A percentile compares a stretch with the other conserved stretches of the same genome.
phyloP scores from a whole-genome alignment of 2,797 vertebrate genomes.

The Loris lydekkerianus region DNA sequence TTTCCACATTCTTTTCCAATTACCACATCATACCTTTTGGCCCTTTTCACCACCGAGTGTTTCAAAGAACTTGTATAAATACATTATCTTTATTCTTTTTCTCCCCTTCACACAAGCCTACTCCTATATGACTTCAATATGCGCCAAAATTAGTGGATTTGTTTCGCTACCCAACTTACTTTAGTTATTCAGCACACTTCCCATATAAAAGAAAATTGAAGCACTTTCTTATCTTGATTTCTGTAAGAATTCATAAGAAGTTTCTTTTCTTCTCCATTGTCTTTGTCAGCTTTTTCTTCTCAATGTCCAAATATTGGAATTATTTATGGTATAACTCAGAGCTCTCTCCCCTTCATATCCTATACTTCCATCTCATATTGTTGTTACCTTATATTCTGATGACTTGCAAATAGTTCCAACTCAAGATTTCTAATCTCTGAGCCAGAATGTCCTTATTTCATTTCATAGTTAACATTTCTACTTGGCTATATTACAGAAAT shows the following conservation, averaged over 20 bases:
- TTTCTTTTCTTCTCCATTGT: neutral
- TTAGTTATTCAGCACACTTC: neutral
- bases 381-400: neutral
- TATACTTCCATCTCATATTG: neutral
- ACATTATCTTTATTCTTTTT: neutral
- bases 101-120: neutral
- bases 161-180: neutral
- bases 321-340: neutral
- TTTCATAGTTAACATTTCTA: neutral
- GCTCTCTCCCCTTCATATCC: neutral
- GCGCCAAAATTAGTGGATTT: neutral
- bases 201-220: neutral
- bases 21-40: neutral
- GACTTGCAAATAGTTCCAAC: neutral
- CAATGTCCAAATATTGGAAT: conserved; percentile 1
- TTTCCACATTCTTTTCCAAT: neutral
- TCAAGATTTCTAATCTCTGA: neutral
- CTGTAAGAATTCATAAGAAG: neutral
- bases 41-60: neutral
- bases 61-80: neutral
- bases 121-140: neutral
- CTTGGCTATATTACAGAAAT: neutral
- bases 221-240: neutral
- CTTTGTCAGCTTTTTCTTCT: neutral
- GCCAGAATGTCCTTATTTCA: neutral